Conservation (phyloP, 2,888 invertebrate species). For the Eupithecia inturbata region DNA sequence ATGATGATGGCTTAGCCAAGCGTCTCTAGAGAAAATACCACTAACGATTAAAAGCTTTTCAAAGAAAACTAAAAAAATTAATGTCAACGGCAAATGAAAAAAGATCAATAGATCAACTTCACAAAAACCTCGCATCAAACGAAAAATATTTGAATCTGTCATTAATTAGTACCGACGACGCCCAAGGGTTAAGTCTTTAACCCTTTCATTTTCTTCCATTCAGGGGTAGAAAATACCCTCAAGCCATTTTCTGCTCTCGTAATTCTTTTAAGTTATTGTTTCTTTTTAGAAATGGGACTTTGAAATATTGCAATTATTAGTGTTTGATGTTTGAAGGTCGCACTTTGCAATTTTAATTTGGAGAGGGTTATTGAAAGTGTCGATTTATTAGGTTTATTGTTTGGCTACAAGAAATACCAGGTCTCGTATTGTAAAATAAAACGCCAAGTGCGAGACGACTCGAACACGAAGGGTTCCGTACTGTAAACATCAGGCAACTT, state of each 20-base stretch:
- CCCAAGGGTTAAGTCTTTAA: slow-evolving; percentile 73
- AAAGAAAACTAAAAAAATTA: slow-evolving; percentile 4
- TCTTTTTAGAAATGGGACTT: slow-evolving; percentile 72
- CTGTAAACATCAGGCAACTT: no score
- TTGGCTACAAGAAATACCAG: neutral
- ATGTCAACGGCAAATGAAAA: slow-evolving; percentile 24
- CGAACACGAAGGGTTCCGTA: no score
- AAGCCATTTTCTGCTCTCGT: slow-evolving; percentile 72
- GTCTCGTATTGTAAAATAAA: no score
- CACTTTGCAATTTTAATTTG: slow-evolving; percentile 36
- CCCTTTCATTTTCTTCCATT: slow-evolving; percentile 59
- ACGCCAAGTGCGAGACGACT: no score
- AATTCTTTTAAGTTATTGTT: slow-evolving; percentile 80
- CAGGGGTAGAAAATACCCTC: slow-evolving; percentile 65
- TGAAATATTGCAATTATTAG: slow-evolving; percentile 79
- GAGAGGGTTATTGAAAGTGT: slow-evolving; percentile 12
- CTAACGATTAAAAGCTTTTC: neutral
- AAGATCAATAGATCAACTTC: slow-evolving; percentile 32
- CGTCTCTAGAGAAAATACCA: neutral
- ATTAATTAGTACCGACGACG: slow-evolving; percentile 77
- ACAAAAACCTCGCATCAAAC: slow-evolving; percentile 63
- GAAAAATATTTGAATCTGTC: slow-evolving; percentile 66
- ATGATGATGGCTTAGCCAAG: neutral
- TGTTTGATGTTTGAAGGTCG: slow-evolving; percentile 71
- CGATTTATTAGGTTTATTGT: slow-evolving; percentile 12